Base-by-base conservation (phyloP, 1,140 invertebrate genomes). In the Sitobion miscanthi region DNA sequence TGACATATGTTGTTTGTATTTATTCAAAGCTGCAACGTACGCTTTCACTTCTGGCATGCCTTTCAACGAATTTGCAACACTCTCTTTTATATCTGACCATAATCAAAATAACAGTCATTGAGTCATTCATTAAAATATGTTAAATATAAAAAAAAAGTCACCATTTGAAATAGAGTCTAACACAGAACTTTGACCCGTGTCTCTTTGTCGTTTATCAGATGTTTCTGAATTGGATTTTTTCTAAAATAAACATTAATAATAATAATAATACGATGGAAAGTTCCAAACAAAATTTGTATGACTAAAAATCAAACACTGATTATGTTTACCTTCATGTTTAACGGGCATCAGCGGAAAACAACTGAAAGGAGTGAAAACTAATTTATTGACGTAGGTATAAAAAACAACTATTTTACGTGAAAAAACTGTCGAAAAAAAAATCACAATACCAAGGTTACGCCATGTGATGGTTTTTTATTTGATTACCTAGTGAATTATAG, bases 31-130 rank as follows among this genome's bases (percentile, higher is more conserved):
- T 9, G 57, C 47, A 11, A 57, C 11, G 54, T 90, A 90, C 6
- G 54, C 14, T 69, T 90, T 62, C 0, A 90, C 30, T 20, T 90
- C 30, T 20, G 14, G 1, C 8, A 62, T 4, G 25, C 17, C 62
- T n/a, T 0, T n/a, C 30, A 20, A 2, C 1, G 54, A 30, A 20
- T 2, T 57, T 1, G 30, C 0, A 7, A 1, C 7, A 47, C 1
- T 45, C 30, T 69, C 11, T 14, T 90, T 11, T 25, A 35, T 23
- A 20, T 35, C 57, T 90, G 30, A 42, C 45, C 0, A 90, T 42
- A 62, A 90, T 25, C 7, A 62, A 62, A 49, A 62, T 30, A 90
- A 42, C 6, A 23, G 35, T 42, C 25, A 90, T 30, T 30, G 2
- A 85, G 8, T 42, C 9, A 42, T 42, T 42, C 2, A 45, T 45